phyloP scores from a whole-genome alignment of 2,888 invertebrate species.

The Gisinianus flammeolus region DNA sequence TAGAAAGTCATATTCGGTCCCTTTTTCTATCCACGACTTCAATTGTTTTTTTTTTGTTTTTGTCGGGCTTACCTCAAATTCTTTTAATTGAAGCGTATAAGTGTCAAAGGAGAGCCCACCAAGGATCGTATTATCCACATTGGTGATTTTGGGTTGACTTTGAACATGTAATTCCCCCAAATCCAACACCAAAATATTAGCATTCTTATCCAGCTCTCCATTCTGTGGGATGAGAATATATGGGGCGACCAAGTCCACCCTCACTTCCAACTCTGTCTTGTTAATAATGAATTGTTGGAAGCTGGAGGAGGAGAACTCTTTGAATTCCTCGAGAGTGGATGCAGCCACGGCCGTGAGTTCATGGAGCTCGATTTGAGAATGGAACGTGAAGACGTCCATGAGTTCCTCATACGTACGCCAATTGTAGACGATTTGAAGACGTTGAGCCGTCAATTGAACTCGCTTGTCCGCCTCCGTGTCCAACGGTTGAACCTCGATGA shows the following conservation, averaged over 20 bases:
- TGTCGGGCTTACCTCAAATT: conserved; percentile 85
- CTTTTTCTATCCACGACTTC: too few relatives aligned
- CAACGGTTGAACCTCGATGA: conserved; percentile 90
- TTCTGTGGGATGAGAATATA: conserved; percentile 84
- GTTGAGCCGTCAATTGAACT: conserved; percentile 76
- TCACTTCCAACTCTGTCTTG: conserved; percentile 62
- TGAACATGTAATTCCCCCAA: conserved; percentile 68
- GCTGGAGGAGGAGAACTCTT: conserved; percentile 89
- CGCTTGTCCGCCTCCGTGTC: conserved; percentile 78
- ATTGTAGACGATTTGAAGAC: conserved; percentile 88
- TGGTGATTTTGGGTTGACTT: conserved; percentile 27
- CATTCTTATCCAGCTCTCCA: conserved; percentile 74
- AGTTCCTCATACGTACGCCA: conserved; percentile 86
- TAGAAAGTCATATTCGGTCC: too few relatives aligned
- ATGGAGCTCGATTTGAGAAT: not conserved
- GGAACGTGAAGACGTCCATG: conserved; percentile 64
- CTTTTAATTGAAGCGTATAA: conserved; percentile 77
- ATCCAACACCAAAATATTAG: conserved; percentile 79
- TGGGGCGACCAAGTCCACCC: conserved; percentile 84
- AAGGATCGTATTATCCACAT: not conserved
- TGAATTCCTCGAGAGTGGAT: conserved; percentile 80
- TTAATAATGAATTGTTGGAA: conserved; percentile 88
- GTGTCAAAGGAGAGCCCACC: conserved; percentile 76
- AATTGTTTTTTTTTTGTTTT: too few relatives aligned
- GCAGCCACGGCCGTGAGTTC: conserved; percentile 82